Percentiles rank a stretch among this genome's conserved stretches.
Evolutionary conservation across 1,140 invertebrate genomes (phyloP).

Genomic region (Euschistus heros): DNA sequence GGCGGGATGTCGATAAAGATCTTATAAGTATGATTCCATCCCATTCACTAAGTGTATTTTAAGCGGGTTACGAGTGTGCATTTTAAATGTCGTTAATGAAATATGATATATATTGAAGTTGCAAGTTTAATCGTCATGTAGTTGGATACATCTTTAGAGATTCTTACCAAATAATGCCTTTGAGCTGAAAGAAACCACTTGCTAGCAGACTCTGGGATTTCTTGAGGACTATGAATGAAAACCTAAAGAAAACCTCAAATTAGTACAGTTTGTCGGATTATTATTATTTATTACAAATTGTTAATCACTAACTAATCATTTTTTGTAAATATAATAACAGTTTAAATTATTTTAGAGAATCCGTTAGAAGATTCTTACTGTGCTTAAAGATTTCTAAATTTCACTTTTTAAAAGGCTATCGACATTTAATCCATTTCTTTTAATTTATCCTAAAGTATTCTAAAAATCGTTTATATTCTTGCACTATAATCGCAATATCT

Average conservation of each 20-base stretch:
- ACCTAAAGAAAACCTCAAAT: slow-evolving; percentile 33
- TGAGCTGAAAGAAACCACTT: slow-evolving; percentile 40
- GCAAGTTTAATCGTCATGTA: background rate
- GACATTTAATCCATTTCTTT: too few species aligned
- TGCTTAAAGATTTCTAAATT: background rate
- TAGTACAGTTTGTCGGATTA: background rate
- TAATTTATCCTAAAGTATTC: too few species aligned
- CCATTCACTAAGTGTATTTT: background rate
- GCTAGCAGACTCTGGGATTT: slow-evolving; percentile 46
- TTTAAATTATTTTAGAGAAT: background rate
- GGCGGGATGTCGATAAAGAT: background rate
- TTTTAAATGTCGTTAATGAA: background rate
- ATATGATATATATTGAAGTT: background rate
- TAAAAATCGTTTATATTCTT: background rate
- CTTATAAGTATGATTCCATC: background rate
- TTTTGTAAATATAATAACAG: background rate
- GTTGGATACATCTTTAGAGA: background rate
- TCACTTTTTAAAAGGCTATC: too few species aligned
- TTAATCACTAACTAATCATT: background rate
- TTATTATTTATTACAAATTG: background rate
- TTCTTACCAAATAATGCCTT: slow-evolving; percentile 31
- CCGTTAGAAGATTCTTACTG: background rate
- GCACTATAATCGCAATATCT: background rate
- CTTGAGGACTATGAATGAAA: slow-evolving; percentile 45
- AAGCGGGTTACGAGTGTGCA: background rate